Evolutionary conservation across 2,888 invertebrate species (phyloP).

Genomic region (Eurois occulta): DNA sequence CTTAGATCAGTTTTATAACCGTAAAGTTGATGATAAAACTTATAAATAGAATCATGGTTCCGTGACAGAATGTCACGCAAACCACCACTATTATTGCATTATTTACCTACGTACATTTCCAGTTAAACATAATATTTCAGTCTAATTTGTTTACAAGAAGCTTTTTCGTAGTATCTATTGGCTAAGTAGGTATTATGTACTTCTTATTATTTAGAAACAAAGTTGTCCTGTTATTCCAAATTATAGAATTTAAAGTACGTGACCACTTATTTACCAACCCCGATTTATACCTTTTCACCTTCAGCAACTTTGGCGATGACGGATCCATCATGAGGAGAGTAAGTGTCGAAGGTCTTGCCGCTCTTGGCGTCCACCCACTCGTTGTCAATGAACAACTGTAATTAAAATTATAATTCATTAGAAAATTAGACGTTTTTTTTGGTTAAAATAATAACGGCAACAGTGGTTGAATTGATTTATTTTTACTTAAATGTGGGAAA

Average conservation of each 20-base stretch:
- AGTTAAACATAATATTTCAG: not conserved
- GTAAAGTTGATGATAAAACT: not conserved
- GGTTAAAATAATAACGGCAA: not conserved
- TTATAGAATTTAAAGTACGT: not conserved
- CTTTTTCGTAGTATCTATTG: not conserved
- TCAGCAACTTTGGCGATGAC: constrained; percentile 94
- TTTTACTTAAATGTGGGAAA: no score
- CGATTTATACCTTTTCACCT: constrained; percentile 92
- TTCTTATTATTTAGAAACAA: not conserved
- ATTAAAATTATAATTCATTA: constrained; percentile 21
- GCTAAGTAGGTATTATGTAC: not conserved
- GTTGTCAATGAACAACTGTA: constrained; percentile 82
- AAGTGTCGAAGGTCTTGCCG: constrained; percentile 95
- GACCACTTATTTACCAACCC: not conserved
- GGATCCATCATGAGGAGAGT: constrained; percentile 94
- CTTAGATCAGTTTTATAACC: not conserved
- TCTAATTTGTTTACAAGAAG: not conserved
- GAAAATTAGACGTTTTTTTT: not conserved
- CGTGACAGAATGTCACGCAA: no score
- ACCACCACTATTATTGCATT: not conserved
- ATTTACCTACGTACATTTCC: not conserved
- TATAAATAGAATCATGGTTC: not conserved
- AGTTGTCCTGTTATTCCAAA: not conserved
- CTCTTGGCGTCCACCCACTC: constrained; percentile 93
- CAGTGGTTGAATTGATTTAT: not conserved